These are phyloP conservation scores for Unio delphinus DNA, from an alignment of 2,888 invertebrate species.

Conservation along the genomic window DNA sequence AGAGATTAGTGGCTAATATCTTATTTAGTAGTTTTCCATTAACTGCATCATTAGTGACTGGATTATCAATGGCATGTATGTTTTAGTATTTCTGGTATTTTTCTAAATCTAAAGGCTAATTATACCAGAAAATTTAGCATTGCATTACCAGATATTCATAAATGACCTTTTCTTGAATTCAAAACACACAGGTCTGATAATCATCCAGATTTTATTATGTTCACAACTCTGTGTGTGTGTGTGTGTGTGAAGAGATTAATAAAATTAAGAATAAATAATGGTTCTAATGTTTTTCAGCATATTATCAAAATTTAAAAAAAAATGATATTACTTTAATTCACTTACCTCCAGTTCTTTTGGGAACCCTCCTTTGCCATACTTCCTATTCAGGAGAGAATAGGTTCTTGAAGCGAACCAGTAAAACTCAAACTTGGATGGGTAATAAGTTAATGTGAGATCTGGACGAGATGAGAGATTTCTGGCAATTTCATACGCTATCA, in stretches of 20 bases:
- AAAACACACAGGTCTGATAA: no score
- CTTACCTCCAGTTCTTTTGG: not conserved
- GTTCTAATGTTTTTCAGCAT: not conserved
- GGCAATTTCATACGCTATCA: slow-evolving; percentile 46
- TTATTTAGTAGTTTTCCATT: no score
- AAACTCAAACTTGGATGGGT: slow-evolving; percentile 56
- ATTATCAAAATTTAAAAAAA: not conserved
- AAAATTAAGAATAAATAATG: not conserved
- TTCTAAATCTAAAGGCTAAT: no score
- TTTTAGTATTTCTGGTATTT: no score
- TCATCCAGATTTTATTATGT: no score
- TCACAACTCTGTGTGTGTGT: no score
- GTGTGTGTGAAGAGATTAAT: not conserved
- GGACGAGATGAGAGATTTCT: slow-evolving; percentile 44
- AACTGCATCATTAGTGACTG: no score
- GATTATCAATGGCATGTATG: no score
- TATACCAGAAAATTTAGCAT: no score
- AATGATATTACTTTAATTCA: not conserved
- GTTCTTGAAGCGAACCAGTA: slow-evolving; percentile 60
- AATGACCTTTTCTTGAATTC: no score
- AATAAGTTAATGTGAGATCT: slow-evolving; percentile 59
- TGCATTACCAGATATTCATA: no score
- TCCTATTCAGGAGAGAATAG: slow-evolving; percentile 26
- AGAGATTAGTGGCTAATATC: no score
- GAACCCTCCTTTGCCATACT: not conserved